These are phyloP conservation scores for Pocillopora meandrina DNA, from an alignment of 92 coral and sea anemone species.

Conservation along the genomic window DNA sequence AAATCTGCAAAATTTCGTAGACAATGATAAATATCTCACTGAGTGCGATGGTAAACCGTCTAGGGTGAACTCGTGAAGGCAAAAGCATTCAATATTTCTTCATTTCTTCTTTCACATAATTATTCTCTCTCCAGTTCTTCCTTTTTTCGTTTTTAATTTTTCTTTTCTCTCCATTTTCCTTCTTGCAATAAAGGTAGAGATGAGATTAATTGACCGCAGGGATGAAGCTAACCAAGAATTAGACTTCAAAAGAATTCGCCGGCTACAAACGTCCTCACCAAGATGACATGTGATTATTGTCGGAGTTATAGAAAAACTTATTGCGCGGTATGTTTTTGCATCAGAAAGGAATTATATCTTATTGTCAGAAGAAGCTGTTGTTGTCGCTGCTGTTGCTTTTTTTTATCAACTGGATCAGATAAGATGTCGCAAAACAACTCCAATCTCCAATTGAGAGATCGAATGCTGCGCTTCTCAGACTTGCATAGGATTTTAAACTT, in stretches of 20 bases:
- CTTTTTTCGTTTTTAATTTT: no score
- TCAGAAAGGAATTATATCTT: neutral
- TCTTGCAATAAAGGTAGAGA: no score
- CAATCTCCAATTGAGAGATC: neutral
- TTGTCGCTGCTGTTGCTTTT: neutral
- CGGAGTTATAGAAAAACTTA: neutral
- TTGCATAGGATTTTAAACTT: neutral
- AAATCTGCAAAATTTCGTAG: no score
- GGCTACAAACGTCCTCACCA: neutral
- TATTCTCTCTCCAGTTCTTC: no score
- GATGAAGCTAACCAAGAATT: no score
- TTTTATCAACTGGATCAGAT: neutral
- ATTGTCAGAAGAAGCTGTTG: neutral
- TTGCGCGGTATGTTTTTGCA: conserved; percentile 4
- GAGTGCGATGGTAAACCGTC: no score
- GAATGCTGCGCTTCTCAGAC: neutral
- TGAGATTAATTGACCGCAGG: no score
- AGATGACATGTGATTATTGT: neutral
- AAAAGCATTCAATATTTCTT: no score
- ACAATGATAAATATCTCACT: no score
- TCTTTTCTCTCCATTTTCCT: no score
- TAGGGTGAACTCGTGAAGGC: no score
- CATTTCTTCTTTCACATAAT: no score
- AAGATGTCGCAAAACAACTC: neutral
- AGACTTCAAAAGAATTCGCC: neutral